Conservation (phyloP, 2,113 vertebrate genomes). For the Rhodinocichla rosea region DNA sequence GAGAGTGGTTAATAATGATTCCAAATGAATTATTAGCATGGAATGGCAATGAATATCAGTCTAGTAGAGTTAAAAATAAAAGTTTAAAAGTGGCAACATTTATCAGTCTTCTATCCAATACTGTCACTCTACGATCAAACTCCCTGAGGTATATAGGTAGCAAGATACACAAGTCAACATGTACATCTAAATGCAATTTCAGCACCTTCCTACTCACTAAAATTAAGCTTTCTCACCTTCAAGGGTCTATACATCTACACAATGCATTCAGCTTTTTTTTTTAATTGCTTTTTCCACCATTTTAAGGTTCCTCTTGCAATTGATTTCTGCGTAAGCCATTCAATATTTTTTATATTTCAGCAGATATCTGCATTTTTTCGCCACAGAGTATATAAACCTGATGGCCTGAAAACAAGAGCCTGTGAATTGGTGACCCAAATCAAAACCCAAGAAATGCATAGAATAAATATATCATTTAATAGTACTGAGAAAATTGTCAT, state of each 20-base stretch:
- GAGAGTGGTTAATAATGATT: background rate
- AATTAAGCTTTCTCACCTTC: background rate
- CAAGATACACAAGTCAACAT: background rate
- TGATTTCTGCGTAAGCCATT: background rate
- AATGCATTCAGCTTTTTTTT: background rate
- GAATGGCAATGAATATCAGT: background rate
- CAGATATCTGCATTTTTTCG: background rate
- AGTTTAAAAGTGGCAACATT: background rate
- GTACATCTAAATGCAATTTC: background rate
- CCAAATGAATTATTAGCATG: background rate
- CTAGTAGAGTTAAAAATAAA: background rate
- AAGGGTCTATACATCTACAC: background rate
- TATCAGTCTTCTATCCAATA: background rate
- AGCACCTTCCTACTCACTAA: background rate
- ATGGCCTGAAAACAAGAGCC: background rate
- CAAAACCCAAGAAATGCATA: background rate
- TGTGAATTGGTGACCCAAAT: background rate
- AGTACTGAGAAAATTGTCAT: background rate
- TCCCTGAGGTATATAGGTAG: background rate
- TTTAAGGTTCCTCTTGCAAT: background rate
- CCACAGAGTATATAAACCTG: background rate
- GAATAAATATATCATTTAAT: background rate
- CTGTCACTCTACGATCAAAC: background rate
- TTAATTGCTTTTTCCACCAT: background rate
- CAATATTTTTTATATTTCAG: background rate